Evolutionary conservation across 1,140 invertebrate species (phyloP).

Genomic region (Pachypeltis micranthus): DNA sequence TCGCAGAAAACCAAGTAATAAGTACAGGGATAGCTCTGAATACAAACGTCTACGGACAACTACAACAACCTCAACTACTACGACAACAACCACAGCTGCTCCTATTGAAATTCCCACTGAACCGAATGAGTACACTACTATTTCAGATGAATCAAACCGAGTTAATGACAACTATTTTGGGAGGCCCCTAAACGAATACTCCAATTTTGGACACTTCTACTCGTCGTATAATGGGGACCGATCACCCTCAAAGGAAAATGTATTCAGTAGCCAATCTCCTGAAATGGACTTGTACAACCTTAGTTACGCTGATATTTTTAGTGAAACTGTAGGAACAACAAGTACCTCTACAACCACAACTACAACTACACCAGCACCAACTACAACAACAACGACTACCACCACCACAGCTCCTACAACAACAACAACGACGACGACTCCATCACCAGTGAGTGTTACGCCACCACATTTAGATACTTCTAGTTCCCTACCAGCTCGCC

Average conservation of each 20-base stretch:
- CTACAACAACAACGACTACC: constrained; percentile 12
- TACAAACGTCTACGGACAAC: background rate
- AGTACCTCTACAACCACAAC: constrained; percentile 13
- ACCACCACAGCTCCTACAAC: constrained; percentile 17
- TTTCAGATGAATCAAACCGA: background rate
- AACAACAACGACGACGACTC: constrained; percentile 16
- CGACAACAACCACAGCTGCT: constrained; percentile 6
- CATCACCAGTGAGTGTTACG: background rate
- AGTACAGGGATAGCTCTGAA: background rate
- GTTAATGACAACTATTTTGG: background rate
- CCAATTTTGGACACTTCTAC: background rate
- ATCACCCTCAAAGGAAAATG: background rate
- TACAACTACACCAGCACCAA: constrained; percentile 8
- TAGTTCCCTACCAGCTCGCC: background rate
- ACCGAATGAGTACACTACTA: background rate
- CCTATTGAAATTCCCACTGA: background rate
- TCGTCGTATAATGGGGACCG: background rate
- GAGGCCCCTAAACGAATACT: background rate
- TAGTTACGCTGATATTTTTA: background rate
- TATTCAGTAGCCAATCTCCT: background rate
- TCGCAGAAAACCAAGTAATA: background rate
- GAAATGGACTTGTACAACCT: background rate
- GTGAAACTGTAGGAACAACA: background rate
- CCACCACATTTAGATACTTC: background rate
- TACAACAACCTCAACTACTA: background rate